Conservation (phyloP, 2,797 vertebrate species). For the Sebastiscus tertius region DNA sequence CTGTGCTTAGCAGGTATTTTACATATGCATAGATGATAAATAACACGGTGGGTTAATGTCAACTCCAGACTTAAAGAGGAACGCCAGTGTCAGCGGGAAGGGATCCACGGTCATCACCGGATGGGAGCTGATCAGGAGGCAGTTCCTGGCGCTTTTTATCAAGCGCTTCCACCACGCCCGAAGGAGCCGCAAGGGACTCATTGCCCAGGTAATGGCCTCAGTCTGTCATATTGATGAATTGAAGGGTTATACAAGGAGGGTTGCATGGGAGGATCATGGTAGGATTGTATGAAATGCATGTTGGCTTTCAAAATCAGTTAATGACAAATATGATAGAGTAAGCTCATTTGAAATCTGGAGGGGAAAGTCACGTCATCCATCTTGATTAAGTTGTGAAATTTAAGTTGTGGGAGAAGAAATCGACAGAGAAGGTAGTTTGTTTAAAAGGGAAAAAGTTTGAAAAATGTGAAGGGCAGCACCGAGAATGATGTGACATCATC, state of each 20-base stretch:
- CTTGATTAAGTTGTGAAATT: conserved; percentile 47
- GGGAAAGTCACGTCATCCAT: conserved; percentile 40
- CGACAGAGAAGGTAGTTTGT: not conserved
- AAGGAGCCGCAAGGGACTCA: conserved; percentile 94
- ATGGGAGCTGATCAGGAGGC: conserved; percentile 90
- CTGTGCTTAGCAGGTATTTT: conserved; percentile 16
- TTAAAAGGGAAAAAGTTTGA: not conserved
- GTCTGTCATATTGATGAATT: conserved; percentile 73
- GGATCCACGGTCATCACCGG: conserved; percentile 90
- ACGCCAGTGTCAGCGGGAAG: conserved; percentile 84
- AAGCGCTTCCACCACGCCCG: conserved; percentile 95
- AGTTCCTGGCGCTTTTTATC: conserved; percentile 95
- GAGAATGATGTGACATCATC: conserved; percentile 28
- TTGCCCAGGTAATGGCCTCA: conserved; percentile 92
- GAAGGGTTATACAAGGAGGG: conserved; percentile 50
- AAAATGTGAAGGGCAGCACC: conserved; percentile 8
- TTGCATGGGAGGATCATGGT: conserved; percentile 62
- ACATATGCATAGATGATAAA: conserved; percentile 46
- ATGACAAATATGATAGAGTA: conserved; percentile 61
- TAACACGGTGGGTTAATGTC: conserved; percentile 43
- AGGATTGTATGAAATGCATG: conserved; percentile 60
- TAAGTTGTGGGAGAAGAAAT: conserved; percentile 43
- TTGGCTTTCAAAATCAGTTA: conserved; percentile 69
- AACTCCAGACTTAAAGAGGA: conserved; percentile 78
- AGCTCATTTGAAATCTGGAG: conserved; percentile 52